Conservation (phyloP, 1,140 invertebrate species). For the Grapholita molesta region DNA sequence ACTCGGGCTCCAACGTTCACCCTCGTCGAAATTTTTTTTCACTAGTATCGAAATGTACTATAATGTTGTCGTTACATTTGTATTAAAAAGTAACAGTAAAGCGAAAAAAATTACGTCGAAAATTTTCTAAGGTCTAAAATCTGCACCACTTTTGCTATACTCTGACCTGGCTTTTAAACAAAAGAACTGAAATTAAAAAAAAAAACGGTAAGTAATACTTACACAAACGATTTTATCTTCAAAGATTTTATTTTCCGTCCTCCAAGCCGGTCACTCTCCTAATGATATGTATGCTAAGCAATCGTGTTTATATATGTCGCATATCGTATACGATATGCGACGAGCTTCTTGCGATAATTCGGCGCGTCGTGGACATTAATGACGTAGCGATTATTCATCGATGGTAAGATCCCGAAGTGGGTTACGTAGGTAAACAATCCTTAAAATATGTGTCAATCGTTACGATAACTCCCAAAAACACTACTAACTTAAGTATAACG, state of each 20-base stretch:
- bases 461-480: too few relatives aligned
- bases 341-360: not conserved
- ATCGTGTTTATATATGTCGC: not conserved
- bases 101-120: too few relatives aligned
- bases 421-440: not conserved
- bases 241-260: not conserved
- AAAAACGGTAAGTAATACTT: not conserved
- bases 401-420: not conserved
- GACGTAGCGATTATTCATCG: not conserved
- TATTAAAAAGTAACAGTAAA: too few relatives aligned
- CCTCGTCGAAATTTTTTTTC: too few relatives aligned
- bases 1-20: too few relatives aligned
- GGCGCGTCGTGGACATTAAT: not conserved
- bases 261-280: not conserved
- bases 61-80: too few relatives aligned
- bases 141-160: too few relatives aligned
- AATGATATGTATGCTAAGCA: not conserved
- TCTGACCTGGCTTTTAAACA: too few relatives aligned
- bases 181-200: not conserved
- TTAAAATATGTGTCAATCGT: too few relatives aligned
- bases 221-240: not conserved
- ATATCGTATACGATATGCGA: slow-evolving; percentile 9
- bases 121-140: too few relatives aligned
- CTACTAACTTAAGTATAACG: too few relatives aligned
- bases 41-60: too few relatives aligned